A percentile compares a stretch with the other conserved stretches of the same genome.
phyloP scores from a whole-genome alignment of 2,797 vertebrate genomes.

The Ataeniobius toweri region DNA sequence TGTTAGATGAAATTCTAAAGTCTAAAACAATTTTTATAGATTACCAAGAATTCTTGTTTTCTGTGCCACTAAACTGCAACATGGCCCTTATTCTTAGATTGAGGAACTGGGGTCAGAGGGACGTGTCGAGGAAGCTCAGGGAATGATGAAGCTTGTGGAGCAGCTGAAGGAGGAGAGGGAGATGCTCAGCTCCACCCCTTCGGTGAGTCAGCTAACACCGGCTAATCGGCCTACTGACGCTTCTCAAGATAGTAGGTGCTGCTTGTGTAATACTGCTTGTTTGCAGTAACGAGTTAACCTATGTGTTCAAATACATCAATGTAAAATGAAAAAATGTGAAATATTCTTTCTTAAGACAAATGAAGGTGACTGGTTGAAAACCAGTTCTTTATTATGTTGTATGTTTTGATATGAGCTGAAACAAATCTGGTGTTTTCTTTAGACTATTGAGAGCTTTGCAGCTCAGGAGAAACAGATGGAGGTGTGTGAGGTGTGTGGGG shows the following conservation, averaged over 20 bases:
- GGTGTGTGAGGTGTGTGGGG: slow-evolving; percentile 98
- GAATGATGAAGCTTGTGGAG: slow-evolving; percentile 99
- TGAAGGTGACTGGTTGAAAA: too few species aligned
- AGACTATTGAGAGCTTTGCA: slow-evolving; percentile 99
- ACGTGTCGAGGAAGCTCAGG: slow-evolving; percentile 97
- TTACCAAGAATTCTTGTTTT: neutral
- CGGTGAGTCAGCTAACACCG: slow-evolving; percentile 72
- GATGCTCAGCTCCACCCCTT: slow-evolving; percentile 91
- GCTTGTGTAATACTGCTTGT: neutral
- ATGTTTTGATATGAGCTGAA: neutral
- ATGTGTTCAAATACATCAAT: neutral
- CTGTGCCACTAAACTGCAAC: neutral
- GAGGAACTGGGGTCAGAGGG: slow-evolving; percentile 98
- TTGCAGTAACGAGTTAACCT: neutral
- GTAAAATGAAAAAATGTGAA: neutral
- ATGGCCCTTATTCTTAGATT: slow-evolving; percentile 79
- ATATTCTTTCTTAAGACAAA: too few species aligned
- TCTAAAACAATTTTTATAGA: neutral
- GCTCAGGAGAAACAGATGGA: slow-evolving; percentile 99
- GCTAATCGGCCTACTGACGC: slow-evolving; percentile 6
- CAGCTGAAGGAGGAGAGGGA: slow-evolving; percentile 98
- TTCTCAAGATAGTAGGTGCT: neutral
- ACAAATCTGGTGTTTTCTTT: neutral
- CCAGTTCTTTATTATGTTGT: neutral
- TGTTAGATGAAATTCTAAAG: neutral